Percentiles rank a stretch among this genome's conserved stretches.
phyloP scores from a whole-genome alignment of 2,888 invertebrate genomes.

The Cerastoderma edule region DNA sequence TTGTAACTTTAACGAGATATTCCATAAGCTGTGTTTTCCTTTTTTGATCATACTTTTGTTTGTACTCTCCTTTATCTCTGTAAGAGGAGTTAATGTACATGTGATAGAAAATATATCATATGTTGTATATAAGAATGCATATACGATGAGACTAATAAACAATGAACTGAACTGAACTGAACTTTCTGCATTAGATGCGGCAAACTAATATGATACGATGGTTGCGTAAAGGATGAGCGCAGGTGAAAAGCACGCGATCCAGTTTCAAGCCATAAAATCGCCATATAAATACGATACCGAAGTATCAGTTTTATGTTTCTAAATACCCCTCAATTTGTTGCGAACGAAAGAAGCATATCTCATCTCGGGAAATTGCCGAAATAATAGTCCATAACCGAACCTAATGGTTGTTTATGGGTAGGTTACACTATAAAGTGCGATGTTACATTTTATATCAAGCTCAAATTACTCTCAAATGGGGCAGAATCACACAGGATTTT shows the following conservation, averaged over 20 bases:
- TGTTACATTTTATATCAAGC: slow-evolving; percentile 52
- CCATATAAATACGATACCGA: slow-evolving; percentile 15
- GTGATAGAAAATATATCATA: no score
- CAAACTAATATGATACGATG: no score
- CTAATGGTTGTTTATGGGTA: slow-evolving; percentile 41
- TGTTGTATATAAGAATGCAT: no score
- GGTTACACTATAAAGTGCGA: slow-evolving; percentile 41
- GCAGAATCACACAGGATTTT: slow-evolving; percentile 34
- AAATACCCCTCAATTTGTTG: slow-evolving; percentile 38
- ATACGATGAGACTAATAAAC: no score
- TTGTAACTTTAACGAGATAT: no score
- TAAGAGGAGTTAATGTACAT: no score
- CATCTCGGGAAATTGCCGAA: slow-evolving; percentile 30
- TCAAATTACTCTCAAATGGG: slow-evolving; percentile 36
- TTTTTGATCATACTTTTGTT: no score
- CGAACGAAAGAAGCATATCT: slow-evolving; percentile 34
- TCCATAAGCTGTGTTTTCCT: no score
- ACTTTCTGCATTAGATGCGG: no score
- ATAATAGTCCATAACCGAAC: slow-evolving; percentile 35
- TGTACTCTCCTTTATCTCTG: no score
- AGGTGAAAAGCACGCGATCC: slow-evolving; percentile 13
- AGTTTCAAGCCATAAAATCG: slow-evolving; percentile 15
- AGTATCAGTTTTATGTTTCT: slow-evolving; percentile 19
- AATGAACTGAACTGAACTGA: no score
- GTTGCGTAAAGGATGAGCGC: neutral